Percentiles rank a stretch among this genome's conserved stretches.
Evolutionary conservation across 2,113 vertebrate species (phyloP).

Genomic region (Burhinus oedicnemus): DNA sequence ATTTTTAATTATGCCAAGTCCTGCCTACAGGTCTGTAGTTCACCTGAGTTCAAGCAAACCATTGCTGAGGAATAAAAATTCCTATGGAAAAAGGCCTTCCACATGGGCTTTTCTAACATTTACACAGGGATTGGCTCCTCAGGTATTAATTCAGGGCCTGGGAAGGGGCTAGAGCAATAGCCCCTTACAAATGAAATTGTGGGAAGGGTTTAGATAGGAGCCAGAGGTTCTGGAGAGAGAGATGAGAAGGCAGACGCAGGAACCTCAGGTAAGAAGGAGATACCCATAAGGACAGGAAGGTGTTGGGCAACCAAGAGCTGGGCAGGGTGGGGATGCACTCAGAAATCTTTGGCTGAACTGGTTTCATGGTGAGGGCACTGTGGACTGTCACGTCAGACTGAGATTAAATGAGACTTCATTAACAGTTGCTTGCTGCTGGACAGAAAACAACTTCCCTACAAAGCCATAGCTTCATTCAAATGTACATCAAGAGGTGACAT

Average conservation of each 20-base stretch:
- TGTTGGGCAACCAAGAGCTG: background rate
- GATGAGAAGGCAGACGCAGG: background rate
- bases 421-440: background rate
- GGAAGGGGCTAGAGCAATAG: background rate
- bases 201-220: background rate
- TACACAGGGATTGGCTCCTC: background rate
- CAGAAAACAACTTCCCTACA: background rate
- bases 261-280: background rate
- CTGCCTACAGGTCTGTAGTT: constrained; percentile 26
- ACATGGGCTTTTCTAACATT: background rate
- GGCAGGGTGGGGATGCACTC: background rate
- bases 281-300: background rate
- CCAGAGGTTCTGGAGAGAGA: background rate
- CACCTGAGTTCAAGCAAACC: constrained; percentile 9
- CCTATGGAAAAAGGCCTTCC: background rate
- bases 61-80: background rate
- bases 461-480: background rate
- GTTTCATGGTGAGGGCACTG: background rate
- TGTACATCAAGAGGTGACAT: background rate
- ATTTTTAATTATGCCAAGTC: background rate
- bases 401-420: background rate
- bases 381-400: background rate
- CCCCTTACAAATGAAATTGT: background rate
- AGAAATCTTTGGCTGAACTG: background rate
- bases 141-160: background rate